phyloP scores from a whole-genome alignment of 2,797 vertebrate genomes.

The Mormyrops attenuatus region DNA sequence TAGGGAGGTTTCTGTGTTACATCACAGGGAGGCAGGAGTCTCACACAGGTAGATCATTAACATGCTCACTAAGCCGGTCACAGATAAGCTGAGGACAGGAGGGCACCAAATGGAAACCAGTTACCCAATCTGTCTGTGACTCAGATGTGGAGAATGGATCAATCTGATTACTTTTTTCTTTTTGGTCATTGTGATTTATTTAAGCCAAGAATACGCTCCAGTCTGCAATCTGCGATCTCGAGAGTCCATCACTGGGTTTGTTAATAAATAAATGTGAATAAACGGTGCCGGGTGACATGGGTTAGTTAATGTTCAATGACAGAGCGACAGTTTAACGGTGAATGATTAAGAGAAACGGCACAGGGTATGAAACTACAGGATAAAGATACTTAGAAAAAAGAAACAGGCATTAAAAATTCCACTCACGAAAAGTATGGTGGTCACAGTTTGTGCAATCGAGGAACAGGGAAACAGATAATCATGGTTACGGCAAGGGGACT shows the following conservation, averaged over 20 bases:
- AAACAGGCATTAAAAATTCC: not conserved
- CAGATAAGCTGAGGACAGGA: not conserved
- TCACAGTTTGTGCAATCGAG: not conserved
- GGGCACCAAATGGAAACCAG: not conserved
- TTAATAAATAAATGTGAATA: slow-evolving; percentile 1
- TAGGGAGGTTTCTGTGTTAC: not conserved
- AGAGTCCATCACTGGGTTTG: not conserved
- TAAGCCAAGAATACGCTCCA: not conserved
- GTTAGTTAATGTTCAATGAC: not conserved
- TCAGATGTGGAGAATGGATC: not conserved
- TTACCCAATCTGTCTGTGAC: not conserved
- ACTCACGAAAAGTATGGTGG: not conserved
- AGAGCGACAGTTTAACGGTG: not conserved
- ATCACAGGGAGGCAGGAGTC: not conserved
- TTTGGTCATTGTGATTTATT: not conserved
- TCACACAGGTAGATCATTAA: not conserved
- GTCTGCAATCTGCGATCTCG: not conserved
- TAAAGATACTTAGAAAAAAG: not conserved
- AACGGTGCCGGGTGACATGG: not conserved
- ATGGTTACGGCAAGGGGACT: not conserved
- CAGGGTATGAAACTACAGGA: not conserved
- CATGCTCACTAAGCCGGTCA: not conserved
- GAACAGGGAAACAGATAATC: not conserved
- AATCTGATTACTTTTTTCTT: not conserved
- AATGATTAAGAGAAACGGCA: not conserved